Evolutionary conservation across 2,888 invertebrate genomes (phyloP).

Genomic region (Gonocerus acuteangulatus): DNA sequence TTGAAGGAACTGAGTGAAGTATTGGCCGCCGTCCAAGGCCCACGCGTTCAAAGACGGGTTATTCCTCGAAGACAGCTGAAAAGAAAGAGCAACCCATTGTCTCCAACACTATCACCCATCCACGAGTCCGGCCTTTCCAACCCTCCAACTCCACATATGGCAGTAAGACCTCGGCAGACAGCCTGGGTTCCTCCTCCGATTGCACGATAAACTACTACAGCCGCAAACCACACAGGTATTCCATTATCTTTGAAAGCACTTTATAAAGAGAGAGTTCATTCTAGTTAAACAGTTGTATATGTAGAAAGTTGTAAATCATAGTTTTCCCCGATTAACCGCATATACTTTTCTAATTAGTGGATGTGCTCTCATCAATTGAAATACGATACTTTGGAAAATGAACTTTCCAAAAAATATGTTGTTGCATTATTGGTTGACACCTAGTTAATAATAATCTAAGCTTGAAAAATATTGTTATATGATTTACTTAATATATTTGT

Average conservation of each 20-base stretch:
- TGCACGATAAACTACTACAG: not conserved
- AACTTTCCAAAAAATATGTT: too few species aligned
- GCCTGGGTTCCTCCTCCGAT: constrained; percentile 32
- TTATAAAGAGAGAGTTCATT: too few species aligned
- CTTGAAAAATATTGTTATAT: too few species aligned
- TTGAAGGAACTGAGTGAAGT: constrained; percentile 52
- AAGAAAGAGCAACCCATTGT: constrained; percentile 42
- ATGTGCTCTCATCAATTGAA: too few species aligned
- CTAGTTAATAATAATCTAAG: too few species aligned
- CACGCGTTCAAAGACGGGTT: constrained; percentile 27
- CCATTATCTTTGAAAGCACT: not conserved
- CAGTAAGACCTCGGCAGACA: constrained; percentile 32
- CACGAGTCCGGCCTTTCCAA: constrained; percentile 64
- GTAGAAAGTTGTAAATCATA: too few species aligned
- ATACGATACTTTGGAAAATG: too few species aligned
- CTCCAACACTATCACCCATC: constrained; percentile 56
- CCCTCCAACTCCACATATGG: constrained; percentile 43
- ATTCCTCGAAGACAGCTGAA: constrained; percentile 29
- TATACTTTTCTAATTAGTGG: too few species aligned
- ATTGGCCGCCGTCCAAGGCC: constrained; percentile 46
- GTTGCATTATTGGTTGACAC: too few species aligned
- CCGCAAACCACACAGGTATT: constrained; percentile 17
- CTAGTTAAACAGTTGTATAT: too few species aligned
- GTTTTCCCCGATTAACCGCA: too few species aligned
- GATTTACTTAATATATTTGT: too few species aligned